Evolutionary conservation across 2,113 vertebrate species (phyloP).

Genomic region (Typhlomys cinereus): DNA sequence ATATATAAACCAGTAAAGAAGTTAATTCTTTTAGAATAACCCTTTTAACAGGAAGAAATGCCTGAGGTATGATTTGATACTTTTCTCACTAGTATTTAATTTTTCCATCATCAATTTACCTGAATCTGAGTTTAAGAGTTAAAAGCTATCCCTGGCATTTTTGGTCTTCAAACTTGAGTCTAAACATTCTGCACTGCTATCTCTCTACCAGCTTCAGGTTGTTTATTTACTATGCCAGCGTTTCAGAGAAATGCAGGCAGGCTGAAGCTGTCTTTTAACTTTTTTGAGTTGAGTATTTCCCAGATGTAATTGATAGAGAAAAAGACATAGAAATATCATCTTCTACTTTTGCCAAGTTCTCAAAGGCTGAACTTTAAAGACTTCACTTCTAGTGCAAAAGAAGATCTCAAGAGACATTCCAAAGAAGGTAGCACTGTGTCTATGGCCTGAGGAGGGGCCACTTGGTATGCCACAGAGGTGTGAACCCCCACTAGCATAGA

Average conservation of each 20-base stretch:
- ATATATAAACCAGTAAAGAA: slow-evolving; percentile 65
- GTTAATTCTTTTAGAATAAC: slow-evolving; percentile 69
- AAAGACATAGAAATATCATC: slow-evolving; percentile 7
- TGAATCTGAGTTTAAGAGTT: slow-evolving; percentile 44
- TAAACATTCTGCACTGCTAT: not conserved
- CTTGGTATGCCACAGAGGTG: no score
- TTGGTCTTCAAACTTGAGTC: not conserved
- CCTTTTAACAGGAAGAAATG: slow-evolving; percentile 58
- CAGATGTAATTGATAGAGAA: not conserved
- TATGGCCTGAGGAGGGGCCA: no score
- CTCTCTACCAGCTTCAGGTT: not conserved
- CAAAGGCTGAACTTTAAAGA: slow-evolving; percentile 26
- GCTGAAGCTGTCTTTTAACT: not conserved
- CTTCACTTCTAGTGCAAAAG: slow-evolving; percentile 3
- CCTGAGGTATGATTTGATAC: slow-evolving; percentile 65
- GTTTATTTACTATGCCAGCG: slow-evolving; percentile 16
- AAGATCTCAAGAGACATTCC: not conserved
- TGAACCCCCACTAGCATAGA: no score
- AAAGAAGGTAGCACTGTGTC: not conserved
- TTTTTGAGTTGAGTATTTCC: slow-evolving; percentile 40
- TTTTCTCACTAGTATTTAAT: slow-evolving; percentile 62
- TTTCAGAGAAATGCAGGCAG: slow-evolving; percentile 20
- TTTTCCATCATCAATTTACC: slow-evolving; percentile 61
- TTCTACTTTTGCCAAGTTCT: not conserved
- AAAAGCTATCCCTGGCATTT: not conserved